Base-by-base conservation (phyloP, 2,888 invertebrate genomes). In the Caenorhabditis sp. region DNA sequence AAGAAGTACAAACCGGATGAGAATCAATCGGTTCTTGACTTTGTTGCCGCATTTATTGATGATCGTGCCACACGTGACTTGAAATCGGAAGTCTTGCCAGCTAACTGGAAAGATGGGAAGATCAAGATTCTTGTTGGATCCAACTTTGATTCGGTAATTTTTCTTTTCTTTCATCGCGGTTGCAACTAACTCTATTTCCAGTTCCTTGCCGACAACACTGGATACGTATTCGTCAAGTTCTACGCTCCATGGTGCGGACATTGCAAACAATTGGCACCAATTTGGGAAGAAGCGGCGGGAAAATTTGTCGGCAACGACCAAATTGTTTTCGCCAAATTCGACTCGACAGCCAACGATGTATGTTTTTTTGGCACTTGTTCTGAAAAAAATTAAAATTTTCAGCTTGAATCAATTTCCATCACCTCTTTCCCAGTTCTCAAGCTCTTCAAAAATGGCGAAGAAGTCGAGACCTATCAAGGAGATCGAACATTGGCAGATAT, bases 211-310 rank as follows among this genome's bases (percentile, higher is more conserved):
- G 93, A 96, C 89, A 91, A 91, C 83, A 90, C 89, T 79, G 97
- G 96, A 91, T 92, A 92, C 86, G 97, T 97, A 54, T 91, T 97
- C 67, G 96, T 97, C 78, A 97, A 97, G 91, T 97, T 97, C 91
- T 97, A 97, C 90, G 97, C 97, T 63, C 97, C 97, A 73, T 97
- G 97, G 97, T 91, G 91, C 90, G 95, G 95, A 66, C 97, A 97
- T 89, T 97, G 97, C 92, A 96, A 97, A 88, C 94, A 96, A 89
- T 91, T 97, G 85, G 93, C 91, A 63, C 97, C 97, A 23, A 95
- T 96, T 89, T 97, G 95, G 90, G 95, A 96, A 58, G 88, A 96
- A 91, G 91, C 95, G 83, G 95, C 92, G 72, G 95, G 96, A 88
- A 93, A 95, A 89, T 97, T 92, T 90, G 92, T 93, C 89, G 92